Percentiles rank a stretch among this genome's conserved stretches.
Evolutionary conservation across 2,888 invertebrate species (phyloP).

Genomic region (Dasypolia templi): DNA sequence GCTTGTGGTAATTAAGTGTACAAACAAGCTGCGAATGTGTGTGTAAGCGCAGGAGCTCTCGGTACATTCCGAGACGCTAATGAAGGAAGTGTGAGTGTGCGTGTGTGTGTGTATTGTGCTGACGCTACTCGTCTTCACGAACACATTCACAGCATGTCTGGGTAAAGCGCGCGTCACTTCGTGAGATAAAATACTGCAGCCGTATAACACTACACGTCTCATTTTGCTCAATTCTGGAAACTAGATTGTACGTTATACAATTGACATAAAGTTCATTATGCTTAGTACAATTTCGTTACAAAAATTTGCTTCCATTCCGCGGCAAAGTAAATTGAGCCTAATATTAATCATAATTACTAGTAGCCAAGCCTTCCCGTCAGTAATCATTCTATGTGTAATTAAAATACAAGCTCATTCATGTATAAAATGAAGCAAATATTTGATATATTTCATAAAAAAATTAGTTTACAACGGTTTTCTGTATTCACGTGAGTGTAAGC

Average conservation of each 20-base stretch:
- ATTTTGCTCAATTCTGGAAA: not conserved
- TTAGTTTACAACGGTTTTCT: conserved; percentile 29
- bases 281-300: not conserved
- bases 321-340: not conserved
- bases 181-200: not conserved
- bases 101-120: not conserved
- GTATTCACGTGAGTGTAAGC: conserved; percentile 45
- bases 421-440: conserved; percentile 39
- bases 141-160: not conserved
- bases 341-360: not conserved
- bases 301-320: not conserved
- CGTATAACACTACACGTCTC: not conserved
- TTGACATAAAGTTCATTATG: conserved; percentile 1
- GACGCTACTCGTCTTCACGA: not conserved
- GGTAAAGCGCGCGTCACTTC: not conserved
- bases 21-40: not conserved
- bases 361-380: not conserved
- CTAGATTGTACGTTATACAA: not conserved
- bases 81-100: not conserved
- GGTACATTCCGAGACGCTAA: not conserved
- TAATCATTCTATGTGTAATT: conserved; percentile 4
- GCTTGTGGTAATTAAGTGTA: not conserved
- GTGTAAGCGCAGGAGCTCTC: not conserved
- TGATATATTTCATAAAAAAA: conserved; percentile 43
- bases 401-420: conserved; percentile 24